Evolutionary conservation across 1,140 invertebrate species (phyloP), one percentile per base, ranked within the genome.

Genomic region (Trachelipus rathkii): DNA sequence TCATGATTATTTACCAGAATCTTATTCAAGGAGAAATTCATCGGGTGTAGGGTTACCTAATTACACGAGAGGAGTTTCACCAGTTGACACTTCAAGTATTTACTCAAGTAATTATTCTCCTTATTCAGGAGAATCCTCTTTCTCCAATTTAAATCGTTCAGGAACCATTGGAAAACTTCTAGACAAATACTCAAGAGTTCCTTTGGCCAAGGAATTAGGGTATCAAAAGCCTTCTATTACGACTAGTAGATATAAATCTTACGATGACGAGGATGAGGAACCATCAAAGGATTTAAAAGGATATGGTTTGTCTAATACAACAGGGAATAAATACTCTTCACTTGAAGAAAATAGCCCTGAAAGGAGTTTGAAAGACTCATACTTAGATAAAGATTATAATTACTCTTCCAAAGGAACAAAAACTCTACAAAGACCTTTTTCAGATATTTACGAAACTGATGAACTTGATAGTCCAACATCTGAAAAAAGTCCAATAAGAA

Each of bases 141-240:
- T 69, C 10, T 33, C 11, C 3, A 60, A 13, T 19, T 70, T 80
- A 8, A 76, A 75, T 33, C 68, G 79, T n/a, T 81, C 79, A 9
- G 79, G 77, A 23, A 81, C 79, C 21, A 77, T 81, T 33, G 79
- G 74, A n/a, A 77, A 78, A 46, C 75, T 81, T 0, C 45, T 81
- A 8, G 77, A 78, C 72, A 81, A 81, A 24, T 81, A 81, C 23
- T 43, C 77, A 10, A 78, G 77, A 19, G 78, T 81, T 45, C 78
- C 79, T 10, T 69, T 74, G 2, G 23, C 60, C 21, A 72, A 74
- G 60, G 79, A 81, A 68, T 81, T 78, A 44, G 77, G 77, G 21
- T 76, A 78, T 46, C 71, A 45, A 15, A 19, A n/a, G 15, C 71
- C 76, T 11, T 44, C n/a, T 21, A 69, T 71, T 46, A 66, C 71